Conservation (phyloP, 2,797 vertebrate genomes). For the Ctenopoma multispine region DNA sequence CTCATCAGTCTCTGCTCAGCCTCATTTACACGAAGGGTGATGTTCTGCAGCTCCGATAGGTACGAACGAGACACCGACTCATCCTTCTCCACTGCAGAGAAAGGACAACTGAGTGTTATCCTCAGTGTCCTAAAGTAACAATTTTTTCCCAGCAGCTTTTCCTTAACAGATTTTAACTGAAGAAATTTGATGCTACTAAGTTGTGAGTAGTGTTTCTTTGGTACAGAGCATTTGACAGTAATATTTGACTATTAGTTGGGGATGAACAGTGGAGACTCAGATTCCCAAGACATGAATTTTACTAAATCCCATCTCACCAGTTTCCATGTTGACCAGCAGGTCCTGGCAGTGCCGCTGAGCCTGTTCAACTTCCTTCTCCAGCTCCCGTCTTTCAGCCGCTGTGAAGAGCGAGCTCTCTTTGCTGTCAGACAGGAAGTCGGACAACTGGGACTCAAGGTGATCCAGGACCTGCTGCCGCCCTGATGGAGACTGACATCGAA, state of each 20-base stretch:
- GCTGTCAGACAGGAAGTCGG: constrained; percentile 94
- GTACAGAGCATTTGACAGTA: not conserved
- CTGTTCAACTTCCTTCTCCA: constrained; percentile 90
- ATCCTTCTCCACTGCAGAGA: constrained; percentile 91
- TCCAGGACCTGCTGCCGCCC: constrained; percentile 90
- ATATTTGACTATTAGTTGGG: not conserved
- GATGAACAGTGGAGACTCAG: not conserved
- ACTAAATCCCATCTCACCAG: constrained; percentile 80
- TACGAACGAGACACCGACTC: constrained; percentile 90
- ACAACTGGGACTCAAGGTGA: constrained; percentile 89
- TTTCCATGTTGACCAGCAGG: constrained; percentile 92
- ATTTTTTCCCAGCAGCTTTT: too few relatives aligned
- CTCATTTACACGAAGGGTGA: constrained; percentile 88
- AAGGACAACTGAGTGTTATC: not conserved
- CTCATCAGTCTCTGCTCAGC: constrained; percentile 88
- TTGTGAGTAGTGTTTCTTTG: too few relatives aligned
- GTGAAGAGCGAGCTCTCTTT: constrained; percentile 92
- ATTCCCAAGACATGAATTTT: not conserved
- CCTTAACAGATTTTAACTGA: too few relatives aligned
- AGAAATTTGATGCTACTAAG: too few relatives aligned
- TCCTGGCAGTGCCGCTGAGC: constrained; percentile 89
- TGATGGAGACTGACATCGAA: constrained; percentile 85
- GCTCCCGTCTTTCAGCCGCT: constrained; percentile 84
- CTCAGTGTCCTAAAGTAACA: not conserved
- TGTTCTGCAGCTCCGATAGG: constrained; percentile 91